phyloP scores from a whole-genome alignment of 1,140 invertebrate genomes.

The Steinernema khuongi region DNA sequence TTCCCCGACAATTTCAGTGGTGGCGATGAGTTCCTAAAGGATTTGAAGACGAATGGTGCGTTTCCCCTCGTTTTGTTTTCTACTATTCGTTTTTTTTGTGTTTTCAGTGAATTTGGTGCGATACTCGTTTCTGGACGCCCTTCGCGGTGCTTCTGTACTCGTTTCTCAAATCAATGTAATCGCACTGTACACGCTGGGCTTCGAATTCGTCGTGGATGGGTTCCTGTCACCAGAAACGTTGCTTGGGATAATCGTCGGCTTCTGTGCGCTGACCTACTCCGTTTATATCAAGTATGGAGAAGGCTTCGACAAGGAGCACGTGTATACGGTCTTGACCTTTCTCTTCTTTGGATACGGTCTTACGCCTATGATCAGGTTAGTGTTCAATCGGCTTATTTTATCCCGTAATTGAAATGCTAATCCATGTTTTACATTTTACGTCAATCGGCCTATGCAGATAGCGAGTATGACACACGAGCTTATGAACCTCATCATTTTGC shows the following conservation, averaged over 20 bases:
- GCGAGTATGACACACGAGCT: too few relatives aligned
- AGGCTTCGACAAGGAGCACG: conserved; percentile 33
- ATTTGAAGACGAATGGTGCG: conserved; percentile 74
- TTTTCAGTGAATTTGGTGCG: conserved; percentile 67
- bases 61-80: conserved; percentile 22
- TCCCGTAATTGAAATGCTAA: not conserved
- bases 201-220: conserved; percentile 56
- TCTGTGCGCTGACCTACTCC: conserved; percentile 36
- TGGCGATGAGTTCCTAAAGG: conserved; percentile 74
- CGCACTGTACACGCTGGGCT: conserved; percentile 71
- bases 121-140: conserved; percentile 67
- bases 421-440: not conserved
- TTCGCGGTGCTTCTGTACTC: conserved; percentile 70
- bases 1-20: conserved; percentile 83
- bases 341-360: conserved; percentile 47
- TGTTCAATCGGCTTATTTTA: not conserved
- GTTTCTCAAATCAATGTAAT: conserved; percentile 73
- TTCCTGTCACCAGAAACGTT: conserved; percentile 67
- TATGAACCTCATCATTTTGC: too few relatives aligned
- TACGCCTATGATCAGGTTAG: conserved; percentile 54
- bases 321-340: conserved; percentile 42
- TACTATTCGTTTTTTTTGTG: conserved; percentile 40
- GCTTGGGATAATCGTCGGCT: conserved; percentile 62
- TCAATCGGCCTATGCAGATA: too few relatives aligned
- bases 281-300: conserved; percentile 21